Conservation (phyloP, 2,888 invertebrate species). For the Meloe dianella region DNA sequence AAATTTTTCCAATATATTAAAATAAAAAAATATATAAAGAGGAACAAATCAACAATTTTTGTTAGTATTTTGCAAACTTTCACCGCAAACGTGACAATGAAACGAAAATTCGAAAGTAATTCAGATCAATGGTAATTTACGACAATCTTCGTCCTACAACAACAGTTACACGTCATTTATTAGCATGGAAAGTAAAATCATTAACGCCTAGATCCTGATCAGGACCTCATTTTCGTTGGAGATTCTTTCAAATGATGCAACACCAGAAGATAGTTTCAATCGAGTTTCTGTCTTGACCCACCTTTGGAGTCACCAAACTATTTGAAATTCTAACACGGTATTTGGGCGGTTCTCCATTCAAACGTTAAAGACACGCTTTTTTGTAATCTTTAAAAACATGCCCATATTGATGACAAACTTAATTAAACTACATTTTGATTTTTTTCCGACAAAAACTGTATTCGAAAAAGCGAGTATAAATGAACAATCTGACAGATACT, state of each 20-base stretch:
- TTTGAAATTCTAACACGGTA: neutral
- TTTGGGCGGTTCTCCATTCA: neutral
- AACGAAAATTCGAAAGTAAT: conserved; percentile 37
- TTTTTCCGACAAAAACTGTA: too few relatives aligned
- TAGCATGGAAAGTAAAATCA: conserved; percentile 14
- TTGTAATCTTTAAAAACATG: neutral
- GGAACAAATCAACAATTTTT: too few relatives aligned
- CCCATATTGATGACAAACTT: too few relatives aligned
- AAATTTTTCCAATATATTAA: neutral
- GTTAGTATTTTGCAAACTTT: conserved; percentile 29
- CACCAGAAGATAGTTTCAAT: neutral
- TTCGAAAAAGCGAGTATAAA: neutral
- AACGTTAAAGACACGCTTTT: neutral
- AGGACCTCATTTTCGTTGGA: neutral
- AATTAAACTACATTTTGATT: too few relatives aligned
- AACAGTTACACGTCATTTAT: conserved; percentile 1
- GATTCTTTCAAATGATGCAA: neutral
- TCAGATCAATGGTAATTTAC: conserved; percentile 26
- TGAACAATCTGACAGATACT: too few relatives aligned
- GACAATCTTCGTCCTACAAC: neutral
- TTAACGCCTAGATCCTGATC: neutral
- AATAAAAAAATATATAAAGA: neutral
- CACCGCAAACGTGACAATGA: conserved; percentile 32
- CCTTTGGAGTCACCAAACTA: neutral
- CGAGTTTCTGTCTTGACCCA: neutral